Evolutionary conservation across 2,113 vertebrate genomes (phyloP), one percentile per base, ranked within the genome.

Genomic region (Martes martes): DNA sequence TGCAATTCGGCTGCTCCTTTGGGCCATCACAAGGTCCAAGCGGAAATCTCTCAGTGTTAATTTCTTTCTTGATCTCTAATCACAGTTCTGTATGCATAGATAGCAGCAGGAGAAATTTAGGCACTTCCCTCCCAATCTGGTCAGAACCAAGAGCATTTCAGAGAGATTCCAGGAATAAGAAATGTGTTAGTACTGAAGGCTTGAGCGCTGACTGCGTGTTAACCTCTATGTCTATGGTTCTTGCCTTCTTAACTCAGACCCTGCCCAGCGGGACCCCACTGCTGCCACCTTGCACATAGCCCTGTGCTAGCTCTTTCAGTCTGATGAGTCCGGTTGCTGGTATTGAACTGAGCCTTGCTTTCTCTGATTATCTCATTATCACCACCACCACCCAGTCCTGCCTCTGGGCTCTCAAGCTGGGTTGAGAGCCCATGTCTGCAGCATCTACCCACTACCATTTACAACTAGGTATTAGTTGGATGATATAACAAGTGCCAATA

Each of bases 151-250:
- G 69, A 36, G 26, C 80, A 73, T 36, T 67, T 83, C 47, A n/a
- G n/a, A 86, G 67, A 5, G 18, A 59, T 52, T 52, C 31, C 19
- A 73, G 7, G 19, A 36, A 36, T 39, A 33, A 73, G 59, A 50
- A 61, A 67, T 24, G 42, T 33, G 11, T 50, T 36, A 5, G 8
- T 65, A 59, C 86, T 5, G 45, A 8, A 6, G 50, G 9, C 16
- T 39, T n/a, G 57, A 47, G 6, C 16, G 1, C 5, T 59, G 24
- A 36, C 26, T 28, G 14, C 5, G 0, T 9, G 78, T 21, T 19
- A 42, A 45, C 4, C 67, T 13, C 4, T 1, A 6, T 1, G 3
- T 18, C 23, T 2, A 10, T 1, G 63, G 71, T 84, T 21, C 47
- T 9, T 18, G n/a, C n/a, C 45, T 81, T 82, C 45, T 81, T 82